phyloP scores from a whole-genome alignment of 1,140 invertebrate genomes.

The Formica selysi region DNA sequence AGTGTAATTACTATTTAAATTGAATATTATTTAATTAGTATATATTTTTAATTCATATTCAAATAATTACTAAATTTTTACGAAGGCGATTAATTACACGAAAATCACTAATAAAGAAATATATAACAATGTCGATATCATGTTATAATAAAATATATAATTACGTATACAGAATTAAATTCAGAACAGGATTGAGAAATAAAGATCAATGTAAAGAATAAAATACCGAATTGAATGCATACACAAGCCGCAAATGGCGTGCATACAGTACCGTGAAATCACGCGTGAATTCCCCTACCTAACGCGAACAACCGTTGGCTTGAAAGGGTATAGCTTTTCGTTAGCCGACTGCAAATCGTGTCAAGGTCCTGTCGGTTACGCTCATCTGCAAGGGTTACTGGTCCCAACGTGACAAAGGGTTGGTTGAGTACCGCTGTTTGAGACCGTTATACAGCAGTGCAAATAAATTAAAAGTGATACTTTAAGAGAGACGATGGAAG shows the following conservation, averaged over 20 bases:
- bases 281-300: slow-evolving; percentile 31
- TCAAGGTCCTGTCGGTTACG: slow-evolving; percentile 37
- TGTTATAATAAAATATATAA: not conserved
- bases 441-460: slow-evolving; percentile 44
- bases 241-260: not conserved
- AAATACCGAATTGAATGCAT: not conserved
- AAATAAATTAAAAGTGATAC: slow-evolving; percentile 56
- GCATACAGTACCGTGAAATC: slow-evolving; percentile 23
- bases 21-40: slow-evolving; percentile 21
- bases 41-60: not conserved
- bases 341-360: slow-evolving; percentile 45
- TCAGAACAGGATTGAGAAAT: not conserved
- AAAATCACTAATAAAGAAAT: not conserved
- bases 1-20: slow-evolving; percentile 12
- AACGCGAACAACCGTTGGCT: slow-evolving; percentile 19
- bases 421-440: slow-evolving; percentile 42
- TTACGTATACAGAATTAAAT: not conserved
- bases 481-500: not conserved
- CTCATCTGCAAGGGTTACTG: slow-evolving; percentile 34
- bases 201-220: not conserved
- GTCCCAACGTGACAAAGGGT: slow-evolving; percentile 13
- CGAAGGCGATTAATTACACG: not conserved
- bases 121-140: not conserved
- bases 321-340: slow-evolving; percentile 43
- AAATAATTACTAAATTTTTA: not conserved